A percentile compares a stretch with the other conserved stretches of the same genome.
phyloP scores from a whole-genome alignment of 2,888 invertebrate genomes.

The Chymomyza amoena region DNA sequence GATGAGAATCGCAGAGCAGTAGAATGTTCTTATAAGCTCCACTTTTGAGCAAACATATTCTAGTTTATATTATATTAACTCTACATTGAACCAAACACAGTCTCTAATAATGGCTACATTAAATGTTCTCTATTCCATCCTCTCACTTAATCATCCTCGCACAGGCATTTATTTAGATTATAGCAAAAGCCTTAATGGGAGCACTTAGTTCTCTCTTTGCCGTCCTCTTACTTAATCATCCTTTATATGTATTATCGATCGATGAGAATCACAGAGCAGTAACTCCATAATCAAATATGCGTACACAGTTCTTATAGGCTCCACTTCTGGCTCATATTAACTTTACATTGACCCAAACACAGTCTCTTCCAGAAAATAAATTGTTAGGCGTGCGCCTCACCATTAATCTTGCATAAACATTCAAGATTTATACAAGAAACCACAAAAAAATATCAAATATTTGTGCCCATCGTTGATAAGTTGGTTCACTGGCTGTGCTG shows the following conservation, averaged over 20 bases:
- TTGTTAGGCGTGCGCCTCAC: constrained; percentile 61
- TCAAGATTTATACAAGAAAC: constrained; percentile 47
- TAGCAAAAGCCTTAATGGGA: no score
- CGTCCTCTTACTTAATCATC: no score
- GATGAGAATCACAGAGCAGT: no score
- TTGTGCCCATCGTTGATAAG: constrained; percentile 54
- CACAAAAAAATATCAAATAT: constrained; percentile 51
- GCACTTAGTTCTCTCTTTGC: no score
- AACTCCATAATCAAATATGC: not conserved
- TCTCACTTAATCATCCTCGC: no score
- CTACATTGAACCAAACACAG: not conserved
- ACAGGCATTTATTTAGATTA: no score
- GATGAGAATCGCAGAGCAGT: no score
- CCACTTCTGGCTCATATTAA: constrained; percentile 11
- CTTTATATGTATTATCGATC: no score
- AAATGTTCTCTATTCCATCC: no score
- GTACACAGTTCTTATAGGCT: not conserved
- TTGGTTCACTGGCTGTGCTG: constrained; percentile 10
- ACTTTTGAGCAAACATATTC: no score
- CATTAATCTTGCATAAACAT: constrained; percentile 70
- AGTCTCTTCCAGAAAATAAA: constrained; percentile 10
- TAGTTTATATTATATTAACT: constrained; percentile 15
- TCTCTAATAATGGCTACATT: not conserved
- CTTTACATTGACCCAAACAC: constrained; percentile 3
- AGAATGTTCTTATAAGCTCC: not conserved